These are phyloP conservation scores for Hippocampus abdominalis DNA, from an alignment of 2,113 vertebrate genomes.

Conservation along the genomic window DNA sequence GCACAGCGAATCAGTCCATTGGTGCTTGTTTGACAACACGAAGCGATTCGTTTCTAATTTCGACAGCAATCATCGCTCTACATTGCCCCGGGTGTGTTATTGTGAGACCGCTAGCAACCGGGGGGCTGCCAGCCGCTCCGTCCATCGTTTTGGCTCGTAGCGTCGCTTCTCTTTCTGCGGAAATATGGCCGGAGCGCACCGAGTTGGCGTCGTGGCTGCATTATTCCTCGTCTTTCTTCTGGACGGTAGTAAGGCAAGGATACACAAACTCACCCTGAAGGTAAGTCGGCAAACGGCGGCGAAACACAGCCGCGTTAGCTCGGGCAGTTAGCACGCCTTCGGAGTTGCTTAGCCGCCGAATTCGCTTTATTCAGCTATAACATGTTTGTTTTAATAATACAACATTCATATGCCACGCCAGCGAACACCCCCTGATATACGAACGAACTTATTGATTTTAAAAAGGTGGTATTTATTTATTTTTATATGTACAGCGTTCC, in stretches of 20 bases:
- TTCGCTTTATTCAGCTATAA: no score
- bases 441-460: no score
- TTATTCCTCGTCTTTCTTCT: conserved; percentile 39
- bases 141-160: conserved; percentile 24
- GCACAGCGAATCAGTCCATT: conserved; percentile 1
- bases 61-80: not conserved
- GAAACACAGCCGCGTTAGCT: not conserved
- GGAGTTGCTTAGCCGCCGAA: no score
- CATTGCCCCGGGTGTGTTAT: not conserved
- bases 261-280: conserved; percentile 64
- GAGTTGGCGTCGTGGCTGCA: conserved; percentile 15
- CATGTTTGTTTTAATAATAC: no score
- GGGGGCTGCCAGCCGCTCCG: not conserved
- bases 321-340: not conserved
- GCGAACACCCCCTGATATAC: no score
- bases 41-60: not conserved
- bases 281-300: conserved; percentile 33
- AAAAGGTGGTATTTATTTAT: no score
- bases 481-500: no score
- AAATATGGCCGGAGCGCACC: conserved; percentile 37
- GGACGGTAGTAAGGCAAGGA: conserved; percentile 57
- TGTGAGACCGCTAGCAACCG: not conserved
- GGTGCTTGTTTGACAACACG: not conserved
- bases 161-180: conserved; percentile 14
- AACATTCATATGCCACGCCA: no score